These are phyloP conservation scores for Geotrupes spiniger DNA, from an alignment of 2,888 invertebrate genomes.

Conservation along the genomic window DNA sequence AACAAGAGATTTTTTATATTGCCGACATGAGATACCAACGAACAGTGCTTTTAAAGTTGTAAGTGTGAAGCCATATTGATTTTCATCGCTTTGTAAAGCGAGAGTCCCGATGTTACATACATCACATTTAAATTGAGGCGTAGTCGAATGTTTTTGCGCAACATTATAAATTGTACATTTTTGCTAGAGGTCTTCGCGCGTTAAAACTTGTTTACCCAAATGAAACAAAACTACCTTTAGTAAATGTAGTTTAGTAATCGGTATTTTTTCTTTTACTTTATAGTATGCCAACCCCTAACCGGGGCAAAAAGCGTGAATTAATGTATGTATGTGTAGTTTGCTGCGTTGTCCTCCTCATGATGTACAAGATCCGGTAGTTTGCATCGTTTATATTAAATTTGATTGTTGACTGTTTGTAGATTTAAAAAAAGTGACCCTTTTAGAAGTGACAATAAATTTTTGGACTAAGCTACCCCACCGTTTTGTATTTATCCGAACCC, in stretches of 20 bases:
- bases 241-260: slow-evolving; percentile 30
- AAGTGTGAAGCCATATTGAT: no score
- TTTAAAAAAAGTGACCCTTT: slow-evolving; percentile 17
- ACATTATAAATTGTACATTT: no score
- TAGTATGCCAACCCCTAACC: slow-evolving; percentile 51
- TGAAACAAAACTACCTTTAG: no score
- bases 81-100: no score
- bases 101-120: no score
- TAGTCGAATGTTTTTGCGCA: no score
- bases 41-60: no score
- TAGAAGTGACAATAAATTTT: slow-evolving; percentile 34
- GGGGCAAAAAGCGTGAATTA: slow-evolving; percentile 52
- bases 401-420: slow-evolving; percentile 3
- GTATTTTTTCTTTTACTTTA: slow-evolving; percentile 37
- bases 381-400: slow-evolving; percentile 6
- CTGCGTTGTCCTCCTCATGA: slow-evolving; percentile 50
- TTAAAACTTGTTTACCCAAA: no score
- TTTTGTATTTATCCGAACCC: not conserved
- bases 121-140: no score
- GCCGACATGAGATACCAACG: no score
- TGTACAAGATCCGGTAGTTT: slow-evolving; percentile 50
- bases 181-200: no score
- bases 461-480: slow-evolving; percentile 17
- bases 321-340: slow-evolving; percentile 53
- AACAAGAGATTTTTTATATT: no score